phyloP scores from a whole-genome alignment of 2,113 vertebrate genomes.

The Alethe castanea region DNA sequence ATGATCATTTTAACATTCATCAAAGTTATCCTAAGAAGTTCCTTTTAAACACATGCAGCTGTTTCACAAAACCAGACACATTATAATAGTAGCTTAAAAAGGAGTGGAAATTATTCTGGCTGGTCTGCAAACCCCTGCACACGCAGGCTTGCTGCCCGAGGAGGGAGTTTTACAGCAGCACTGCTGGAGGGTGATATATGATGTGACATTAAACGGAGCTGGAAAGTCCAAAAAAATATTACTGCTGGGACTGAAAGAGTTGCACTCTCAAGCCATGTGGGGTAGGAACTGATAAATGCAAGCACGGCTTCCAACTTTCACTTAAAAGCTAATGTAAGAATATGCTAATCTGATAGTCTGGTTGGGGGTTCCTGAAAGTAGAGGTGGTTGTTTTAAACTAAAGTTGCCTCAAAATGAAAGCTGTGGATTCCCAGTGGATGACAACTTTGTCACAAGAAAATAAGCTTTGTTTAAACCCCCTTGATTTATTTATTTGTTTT shows the following conservation, averaged over 20 bases:
- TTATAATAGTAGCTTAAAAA: constrained; percentile 68
- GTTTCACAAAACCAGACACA: constrained; percentile 8
- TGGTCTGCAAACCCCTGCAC: neutral
- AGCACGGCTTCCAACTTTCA: neutral
- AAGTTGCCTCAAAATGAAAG: neutral
- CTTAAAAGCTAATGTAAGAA: neutral
- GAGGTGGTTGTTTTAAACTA: neutral
- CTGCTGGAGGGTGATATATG: neutral
- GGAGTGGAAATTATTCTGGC: constrained; percentile 69
- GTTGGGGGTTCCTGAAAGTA: neutral
- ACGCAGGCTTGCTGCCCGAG: constrained; percentile 32
- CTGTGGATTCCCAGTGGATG: neutral
- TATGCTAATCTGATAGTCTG: neutral
- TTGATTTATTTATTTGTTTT: neutral
- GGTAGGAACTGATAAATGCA: neutral
- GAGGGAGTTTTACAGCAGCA: neutral
- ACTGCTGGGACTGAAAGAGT: neutral
- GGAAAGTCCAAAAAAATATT: neutral
- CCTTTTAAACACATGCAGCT: neutral
- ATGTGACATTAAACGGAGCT: neutral
- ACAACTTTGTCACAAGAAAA: neutral
- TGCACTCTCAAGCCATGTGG: neutral
- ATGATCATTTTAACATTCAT: neutral
- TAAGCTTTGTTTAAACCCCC: neutral
- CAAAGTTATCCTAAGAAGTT: neutral